Conservation (phyloP, 2,888 invertebrate genomes). For the Cephus rjabovi region DNA sequence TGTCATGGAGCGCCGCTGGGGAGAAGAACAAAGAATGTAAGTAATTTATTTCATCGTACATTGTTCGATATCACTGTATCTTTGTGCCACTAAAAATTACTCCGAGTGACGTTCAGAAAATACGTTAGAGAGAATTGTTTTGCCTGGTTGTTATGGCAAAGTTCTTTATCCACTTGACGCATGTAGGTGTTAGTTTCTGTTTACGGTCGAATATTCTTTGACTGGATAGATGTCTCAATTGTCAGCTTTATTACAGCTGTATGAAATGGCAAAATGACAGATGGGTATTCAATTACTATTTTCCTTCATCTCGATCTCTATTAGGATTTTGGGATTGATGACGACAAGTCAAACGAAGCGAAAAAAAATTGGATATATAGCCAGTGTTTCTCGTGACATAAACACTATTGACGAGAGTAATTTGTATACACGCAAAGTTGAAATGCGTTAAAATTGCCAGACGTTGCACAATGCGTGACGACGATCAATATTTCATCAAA, state of each 20-base stretch:
- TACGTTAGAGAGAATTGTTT: neutral
- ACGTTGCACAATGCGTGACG: neutral
- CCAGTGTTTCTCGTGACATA: neutral
- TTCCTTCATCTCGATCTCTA: neutral
- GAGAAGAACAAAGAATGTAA: constrained; percentile 58
- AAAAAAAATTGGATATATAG: neutral
- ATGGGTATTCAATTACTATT: neutral
- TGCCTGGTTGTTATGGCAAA: neutral
- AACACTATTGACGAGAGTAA: neutral
- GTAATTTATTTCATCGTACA: constrained; percentile 25
- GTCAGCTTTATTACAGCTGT: neutral
- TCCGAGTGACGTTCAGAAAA: neutral
- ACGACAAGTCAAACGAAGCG: neutral
- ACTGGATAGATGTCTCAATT: neutral
- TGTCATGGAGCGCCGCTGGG: constrained; percentile 40
- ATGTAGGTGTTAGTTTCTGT: neutral
- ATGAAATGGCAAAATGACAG: neutral
- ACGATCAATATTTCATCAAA: neutral
- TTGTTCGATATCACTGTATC: neutral
- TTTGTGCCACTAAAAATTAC: neutral
- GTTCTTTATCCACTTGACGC: neutral
- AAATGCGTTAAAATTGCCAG: neutral
- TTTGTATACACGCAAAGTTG: neutral
- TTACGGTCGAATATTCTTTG: neutral
- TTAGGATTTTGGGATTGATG: neutral